Evolutionary conservation across 64 coral and sea anemone species (phyloP).

Genomic region (Anthopleura sola): DNA sequence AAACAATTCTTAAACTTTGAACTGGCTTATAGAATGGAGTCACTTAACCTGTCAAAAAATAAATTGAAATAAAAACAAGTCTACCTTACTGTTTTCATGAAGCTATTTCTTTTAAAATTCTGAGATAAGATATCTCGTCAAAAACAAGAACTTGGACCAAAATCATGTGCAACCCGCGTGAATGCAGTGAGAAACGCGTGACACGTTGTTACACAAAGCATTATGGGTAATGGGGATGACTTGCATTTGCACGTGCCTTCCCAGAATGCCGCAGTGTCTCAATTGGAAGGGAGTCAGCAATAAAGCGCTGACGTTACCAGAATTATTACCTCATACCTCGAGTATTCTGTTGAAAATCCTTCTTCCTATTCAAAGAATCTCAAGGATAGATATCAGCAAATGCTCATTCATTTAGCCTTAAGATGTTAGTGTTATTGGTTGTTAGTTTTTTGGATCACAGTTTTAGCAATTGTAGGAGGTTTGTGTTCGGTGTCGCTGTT

Average conservation of each 20-base stretch:
- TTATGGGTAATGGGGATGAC: constrained; percentile 28
- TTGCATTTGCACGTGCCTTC: background rate
- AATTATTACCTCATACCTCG: background rate
- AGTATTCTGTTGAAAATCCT: background rate
- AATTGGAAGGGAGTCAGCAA: background rate
- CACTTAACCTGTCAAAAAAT: no score
- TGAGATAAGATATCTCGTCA: no score
- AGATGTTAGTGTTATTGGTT: background rate
- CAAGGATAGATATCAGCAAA: background rate
- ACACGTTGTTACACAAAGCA: background rate
- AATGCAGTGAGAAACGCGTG: background rate
- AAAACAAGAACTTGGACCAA: no score
- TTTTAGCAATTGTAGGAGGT: no score
- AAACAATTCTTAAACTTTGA: no score
- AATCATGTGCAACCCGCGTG: background rate
- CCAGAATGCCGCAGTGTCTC: background rate
- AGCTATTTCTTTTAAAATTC: no score
- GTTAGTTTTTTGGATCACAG: background rate
- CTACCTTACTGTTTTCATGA: no score
- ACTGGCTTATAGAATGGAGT: no score
- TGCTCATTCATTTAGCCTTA: background rate
- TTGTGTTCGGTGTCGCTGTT: background rate
- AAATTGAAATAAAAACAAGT: no score
- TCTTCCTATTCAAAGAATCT: background rate
- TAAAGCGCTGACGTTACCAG: background rate